phyloP scores from a whole-genome alignment of 2,113 vertebrate genomes.

The Plotosus lineatus region DNA sequence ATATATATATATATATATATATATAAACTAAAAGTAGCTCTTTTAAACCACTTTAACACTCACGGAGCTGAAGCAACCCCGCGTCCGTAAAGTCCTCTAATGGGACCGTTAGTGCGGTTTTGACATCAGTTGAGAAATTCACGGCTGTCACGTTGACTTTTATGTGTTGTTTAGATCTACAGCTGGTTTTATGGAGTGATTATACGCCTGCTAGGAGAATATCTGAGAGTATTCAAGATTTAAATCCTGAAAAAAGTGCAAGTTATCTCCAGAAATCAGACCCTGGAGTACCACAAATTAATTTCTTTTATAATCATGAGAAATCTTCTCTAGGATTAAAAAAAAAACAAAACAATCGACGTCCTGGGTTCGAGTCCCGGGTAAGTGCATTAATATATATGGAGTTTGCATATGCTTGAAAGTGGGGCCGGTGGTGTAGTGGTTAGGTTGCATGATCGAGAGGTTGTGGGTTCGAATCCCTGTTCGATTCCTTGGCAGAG shows the following conservation, averaged over 20 bases:
- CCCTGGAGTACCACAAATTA: neutral
- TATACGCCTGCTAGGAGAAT: slow-evolving; percentile 35
- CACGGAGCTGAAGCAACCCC: neutral
- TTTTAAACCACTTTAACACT: neutral
- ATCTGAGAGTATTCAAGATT: slow-evolving; percentile 14
- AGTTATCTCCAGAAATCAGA: slow-evolving; percentile 7
- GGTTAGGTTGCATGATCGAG: no score
- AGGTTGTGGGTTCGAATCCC: no score
- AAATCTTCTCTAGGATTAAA: no score
- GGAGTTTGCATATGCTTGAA: no score
- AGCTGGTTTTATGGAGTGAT: slow-evolving; percentile 19
- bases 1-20: neutral
- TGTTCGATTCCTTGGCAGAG: no score
- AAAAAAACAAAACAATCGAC: no score
- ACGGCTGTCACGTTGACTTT: slow-evolving; percentile 36
- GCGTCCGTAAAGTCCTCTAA: slow-evolving; percentile 45
- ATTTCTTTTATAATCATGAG: no score
- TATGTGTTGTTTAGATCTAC: slow-evolving; percentile 3
- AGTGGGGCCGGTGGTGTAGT: no score
- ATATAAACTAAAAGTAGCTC: neutral
- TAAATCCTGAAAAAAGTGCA: slow-evolving; percentile 32
- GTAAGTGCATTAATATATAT: no score
- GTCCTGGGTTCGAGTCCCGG: no score
- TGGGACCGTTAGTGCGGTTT: slow-evolving; percentile 30
- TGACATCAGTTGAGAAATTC: slow-evolving; percentile 33